phyloP scores from a whole-genome alignment of 92 coral and sea anemone genomes.

The Phenganax marumi region DNA sequence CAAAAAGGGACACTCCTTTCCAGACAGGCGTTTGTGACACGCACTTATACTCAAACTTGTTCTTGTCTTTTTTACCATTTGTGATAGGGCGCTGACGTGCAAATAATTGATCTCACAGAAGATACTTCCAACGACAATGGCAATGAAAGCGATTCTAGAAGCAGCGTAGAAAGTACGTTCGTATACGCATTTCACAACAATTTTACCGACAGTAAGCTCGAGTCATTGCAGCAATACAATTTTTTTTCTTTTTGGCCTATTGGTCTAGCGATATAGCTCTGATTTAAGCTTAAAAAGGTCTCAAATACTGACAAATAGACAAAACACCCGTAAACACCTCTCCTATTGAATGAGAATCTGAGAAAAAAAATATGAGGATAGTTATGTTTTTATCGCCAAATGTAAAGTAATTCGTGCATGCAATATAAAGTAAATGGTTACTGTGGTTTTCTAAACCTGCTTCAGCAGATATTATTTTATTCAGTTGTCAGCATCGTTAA shows the following conservation, averaged over 20 bases:
- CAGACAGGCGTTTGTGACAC: too few species aligned
- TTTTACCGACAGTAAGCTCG: too few species aligned
- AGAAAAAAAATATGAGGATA: too few species aligned
- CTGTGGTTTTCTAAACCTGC: not conserved
- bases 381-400: not conserved
- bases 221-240: too few species aligned
- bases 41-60: not conserved
- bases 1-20: not conserved
- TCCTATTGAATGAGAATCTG: too few species aligned
- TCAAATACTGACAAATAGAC: too few species aligned
- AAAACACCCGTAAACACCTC: too few species aligned
- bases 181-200: not conserved
- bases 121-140: not conserved
- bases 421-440: not conserved
- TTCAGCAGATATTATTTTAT: slow-evolving; percentile 7
- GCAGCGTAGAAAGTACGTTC: not conserved
- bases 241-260: too few species aligned
- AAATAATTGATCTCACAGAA: not conserved
- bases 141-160: slow-evolving; percentile 10
- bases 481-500: not conserved
- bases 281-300: too few species aligned
- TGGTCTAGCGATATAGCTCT: too few species aligned
- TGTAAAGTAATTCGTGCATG: not conserved
- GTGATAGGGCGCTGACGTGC: not conserved
- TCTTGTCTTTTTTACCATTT: not conserved